Percentiles rank a stretch among this genome's conserved stretches.
Evolutionary conservation across 2,888 invertebrate species (phyloP).

Genomic region (Drosophila pseudotalamancana): DNA sequence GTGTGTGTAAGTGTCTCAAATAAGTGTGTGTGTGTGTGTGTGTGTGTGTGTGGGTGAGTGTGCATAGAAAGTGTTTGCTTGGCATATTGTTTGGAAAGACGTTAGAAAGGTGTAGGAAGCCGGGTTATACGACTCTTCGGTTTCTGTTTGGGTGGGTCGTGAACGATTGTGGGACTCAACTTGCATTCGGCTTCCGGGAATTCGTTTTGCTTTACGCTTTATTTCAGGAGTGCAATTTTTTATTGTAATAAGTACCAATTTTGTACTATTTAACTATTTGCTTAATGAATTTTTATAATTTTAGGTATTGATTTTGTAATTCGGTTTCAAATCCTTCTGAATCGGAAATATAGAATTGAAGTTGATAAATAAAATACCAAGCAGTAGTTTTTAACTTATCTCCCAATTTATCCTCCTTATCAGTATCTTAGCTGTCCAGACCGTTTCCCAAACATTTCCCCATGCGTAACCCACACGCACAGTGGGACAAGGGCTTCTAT

Average conservation of each 20-base stretch:
- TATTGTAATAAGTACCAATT: neutral
- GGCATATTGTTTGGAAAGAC: constrained; percentile 14
- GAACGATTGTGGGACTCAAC: constrained; percentile 15
- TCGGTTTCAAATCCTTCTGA: no score
- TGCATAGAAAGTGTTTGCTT: constrained; percentile 61
- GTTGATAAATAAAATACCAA: no score
- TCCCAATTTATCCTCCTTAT: neutral
- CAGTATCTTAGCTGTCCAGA: constrained; percentile 1
- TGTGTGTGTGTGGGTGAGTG: constrained; percentile 30
- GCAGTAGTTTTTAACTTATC: neutral
- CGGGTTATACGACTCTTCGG: constrained; percentile 39
- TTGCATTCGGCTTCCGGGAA: constrained; percentile 25
- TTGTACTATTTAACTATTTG: no score
- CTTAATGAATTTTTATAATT: no score
- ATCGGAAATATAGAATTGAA: no score
- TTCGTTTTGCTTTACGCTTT: neutral
- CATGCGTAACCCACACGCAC: constrained; percentile 37
- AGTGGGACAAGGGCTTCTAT: neutral
- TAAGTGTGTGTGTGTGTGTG: constrained; percentile 10
- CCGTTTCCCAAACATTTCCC: constrained; percentile 26
- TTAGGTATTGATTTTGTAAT: no score
- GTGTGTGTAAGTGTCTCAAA: constrained; percentile 47
- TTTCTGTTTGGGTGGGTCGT: constrained; percentile 57
- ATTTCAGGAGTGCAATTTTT: neutral
- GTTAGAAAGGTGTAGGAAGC: constrained; percentile 50